Evolutionary conservation across 2,113 vertebrate genomes (phyloP).

Genomic region (Entelurus aequoreus): DNA sequence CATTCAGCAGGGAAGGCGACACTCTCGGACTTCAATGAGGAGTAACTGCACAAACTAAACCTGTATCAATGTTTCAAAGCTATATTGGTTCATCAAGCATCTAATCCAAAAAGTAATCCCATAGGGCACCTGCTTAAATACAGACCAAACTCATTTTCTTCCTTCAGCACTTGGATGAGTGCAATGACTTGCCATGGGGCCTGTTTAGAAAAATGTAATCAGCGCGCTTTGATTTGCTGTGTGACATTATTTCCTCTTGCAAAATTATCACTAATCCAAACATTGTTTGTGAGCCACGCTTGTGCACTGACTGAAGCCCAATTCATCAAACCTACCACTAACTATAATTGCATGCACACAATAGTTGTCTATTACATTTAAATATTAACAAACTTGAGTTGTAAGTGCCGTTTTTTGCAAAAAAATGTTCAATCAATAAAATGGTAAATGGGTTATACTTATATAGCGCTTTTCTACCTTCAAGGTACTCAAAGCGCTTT

Average conservation of each 20-base stretch:
- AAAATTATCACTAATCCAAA: constrained; percentile 3
- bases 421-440: too few species aligned
- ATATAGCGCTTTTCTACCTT: too few species aligned
- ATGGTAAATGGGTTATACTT: too few species aligned
- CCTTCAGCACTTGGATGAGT: background rate
- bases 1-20: background rate
- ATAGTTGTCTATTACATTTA: background rate
- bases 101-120: constrained; percentile 12
- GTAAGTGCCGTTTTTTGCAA: too few species aligned
- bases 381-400: too few species aligned
- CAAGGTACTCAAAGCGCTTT: too few species aligned
- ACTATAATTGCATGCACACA: too few species aligned
- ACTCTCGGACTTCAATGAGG: background rate
- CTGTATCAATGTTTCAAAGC: background rate
- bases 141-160: background rate
- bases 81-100: constrained; percentile 11
- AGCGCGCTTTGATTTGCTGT: constrained; percentile 1
- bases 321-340: too few species aligned
- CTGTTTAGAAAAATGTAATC: constrained; percentile 5
- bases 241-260: constrained; percentile 1
- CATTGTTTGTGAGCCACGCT: background rate
- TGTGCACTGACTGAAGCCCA: background rate
- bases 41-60: background rate
- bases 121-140: constrained; percentile 4
- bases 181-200: constrained; percentile 6